Conservation (phyloP, 2,888 invertebrate genomes). For the Drosophila ustulata region DNA sequence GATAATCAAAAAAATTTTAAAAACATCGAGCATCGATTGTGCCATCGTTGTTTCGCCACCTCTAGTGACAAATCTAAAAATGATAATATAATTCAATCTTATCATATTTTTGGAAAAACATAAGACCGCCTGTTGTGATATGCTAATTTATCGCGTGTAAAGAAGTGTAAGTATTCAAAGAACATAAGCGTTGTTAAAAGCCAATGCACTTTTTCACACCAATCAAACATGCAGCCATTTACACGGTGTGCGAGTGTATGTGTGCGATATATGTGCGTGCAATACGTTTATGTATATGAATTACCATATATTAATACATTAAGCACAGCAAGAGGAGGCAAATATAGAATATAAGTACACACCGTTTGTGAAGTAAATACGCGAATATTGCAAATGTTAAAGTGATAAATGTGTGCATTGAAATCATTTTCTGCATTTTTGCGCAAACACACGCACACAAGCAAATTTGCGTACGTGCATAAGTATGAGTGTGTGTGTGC, state of each 20-base stretch:
- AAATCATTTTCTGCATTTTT: background rate
- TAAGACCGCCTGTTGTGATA: constrained; percentile 23
- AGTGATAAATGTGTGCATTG: background rate
- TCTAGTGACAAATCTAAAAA: constrained; percentile 52
- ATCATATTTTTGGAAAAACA: constrained; percentile 39
- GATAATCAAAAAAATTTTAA: no score
- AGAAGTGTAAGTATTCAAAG: constrained; percentile 37
- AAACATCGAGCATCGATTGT: background rate
- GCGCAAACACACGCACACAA: background rate
- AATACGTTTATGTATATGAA: constrained; percentile 10
- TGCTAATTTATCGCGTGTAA: constrained; percentile 9
- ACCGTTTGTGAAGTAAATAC: background rate
- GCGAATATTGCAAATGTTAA: background rate
- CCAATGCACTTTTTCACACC: background rate
- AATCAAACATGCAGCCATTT: constrained; percentile 1
- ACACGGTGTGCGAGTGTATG: background rate
- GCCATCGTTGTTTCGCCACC: background rate
- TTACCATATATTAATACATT: constrained; percentile 7
- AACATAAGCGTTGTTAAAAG: background rate
- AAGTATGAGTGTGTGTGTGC: background rate
- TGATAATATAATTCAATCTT: constrained; percentile 55
- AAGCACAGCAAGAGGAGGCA: background rate
- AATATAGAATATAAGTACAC: constrained; percentile 6
- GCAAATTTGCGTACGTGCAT: background rate
- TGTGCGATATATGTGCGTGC: background rate